Conservation (phyloP, 92 coral and sea anemone genomes). For the Zoanthus gigantus region DNA sequence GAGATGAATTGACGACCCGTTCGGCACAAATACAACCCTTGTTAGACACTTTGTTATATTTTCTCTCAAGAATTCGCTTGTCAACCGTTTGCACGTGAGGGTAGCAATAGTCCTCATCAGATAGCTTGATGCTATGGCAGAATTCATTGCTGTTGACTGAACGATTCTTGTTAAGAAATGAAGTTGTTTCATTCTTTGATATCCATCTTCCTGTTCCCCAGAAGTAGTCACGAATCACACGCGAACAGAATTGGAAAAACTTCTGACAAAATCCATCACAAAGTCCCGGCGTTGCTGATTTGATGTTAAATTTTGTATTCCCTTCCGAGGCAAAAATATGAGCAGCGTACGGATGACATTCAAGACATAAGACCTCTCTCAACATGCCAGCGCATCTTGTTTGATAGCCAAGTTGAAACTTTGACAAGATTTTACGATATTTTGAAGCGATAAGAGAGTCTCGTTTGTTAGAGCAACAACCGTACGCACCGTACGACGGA, state of each 20-base stretch:
- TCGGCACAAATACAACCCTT: constrained; percentile 82
- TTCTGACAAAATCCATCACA: constrained; percentile 61
- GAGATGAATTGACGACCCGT: constrained; percentile 68
- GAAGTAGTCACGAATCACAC: constrained; percentile 59
- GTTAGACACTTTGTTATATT: constrained; percentile 68
- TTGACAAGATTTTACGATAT: constrained; percentile 48
- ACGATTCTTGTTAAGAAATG: background rate
- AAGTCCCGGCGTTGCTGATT: constrained; percentile 87
- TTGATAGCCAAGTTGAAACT: constrained; percentile 54
- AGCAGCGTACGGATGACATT: constrained; percentile 93
- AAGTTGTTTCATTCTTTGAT: background rate
- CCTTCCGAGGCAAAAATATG: constrained; percentile 93
- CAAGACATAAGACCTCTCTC: constrained; percentile 79
- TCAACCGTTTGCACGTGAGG: constrained; percentile 79
- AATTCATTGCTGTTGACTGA: constrained; percentile 33
- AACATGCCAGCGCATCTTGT: constrained; percentile 70
- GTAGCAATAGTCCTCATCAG: constrained; percentile 80
- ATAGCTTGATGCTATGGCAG: constrained; percentile 64
- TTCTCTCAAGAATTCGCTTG: constrained; percentile 55
- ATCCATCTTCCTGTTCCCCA: constrained; percentile 63
- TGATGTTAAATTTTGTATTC: constrained; percentile 65
- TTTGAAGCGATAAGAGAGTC: constrained; percentile 58
- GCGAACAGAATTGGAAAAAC: constrained; percentile 62
- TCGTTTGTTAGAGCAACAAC: constrained; percentile 81
- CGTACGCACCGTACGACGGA: constrained; percentile 72